Percentiles rank a stretch among this genome's conserved stretches.
Conservation (phyloP, 2,888 invertebrate species). For the Ellobium chinense region DNA sequence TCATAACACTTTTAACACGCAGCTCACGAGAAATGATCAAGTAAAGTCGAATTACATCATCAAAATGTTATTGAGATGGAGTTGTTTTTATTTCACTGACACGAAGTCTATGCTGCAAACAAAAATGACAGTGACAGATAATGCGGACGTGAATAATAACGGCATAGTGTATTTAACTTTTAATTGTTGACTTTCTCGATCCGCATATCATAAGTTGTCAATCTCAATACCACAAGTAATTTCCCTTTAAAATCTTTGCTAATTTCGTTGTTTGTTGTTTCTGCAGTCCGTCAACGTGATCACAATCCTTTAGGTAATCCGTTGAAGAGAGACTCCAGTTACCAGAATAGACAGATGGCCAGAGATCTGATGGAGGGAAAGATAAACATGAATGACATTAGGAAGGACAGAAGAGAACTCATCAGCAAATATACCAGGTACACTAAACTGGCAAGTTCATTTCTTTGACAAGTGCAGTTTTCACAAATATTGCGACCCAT, state of each 20-base stretch:
- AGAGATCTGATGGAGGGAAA: conserved; percentile 69
- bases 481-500: not conserved
- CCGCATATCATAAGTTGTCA: too few relatives aligned
- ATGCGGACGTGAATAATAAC: too few relatives aligned
- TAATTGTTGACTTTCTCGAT: too few relatives aligned
- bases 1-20: too few relatives aligned
- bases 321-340: conserved; percentile 65
- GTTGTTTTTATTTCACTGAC: too few relatives aligned
- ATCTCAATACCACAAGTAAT: too few relatives aligned
- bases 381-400: conserved; percentile 56
- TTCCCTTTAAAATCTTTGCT: too few relatives aligned
- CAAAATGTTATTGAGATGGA: too few relatives aligned
- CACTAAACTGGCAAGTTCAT: not conserved
- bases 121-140: too few relatives aligned
- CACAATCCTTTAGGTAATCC: conserved; percentile 76
- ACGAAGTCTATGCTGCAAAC: too few relatives aligned
- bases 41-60: too few relatives aligned
- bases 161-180: not conserved
- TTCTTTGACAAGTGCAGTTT: not conserved
- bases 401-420: conserved; percentile 62
- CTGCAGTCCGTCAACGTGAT: conserved; percentile 69
- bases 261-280: not conserved
- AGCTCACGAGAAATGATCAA: too few relatives aligned
- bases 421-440: conserved; percentile 66
- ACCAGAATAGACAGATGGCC: conserved; percentile 65